phyloP scores from a whole-genome alignment of 2,113 vertebrate species.

The Chiloscyllium plagiosum region DNA sequence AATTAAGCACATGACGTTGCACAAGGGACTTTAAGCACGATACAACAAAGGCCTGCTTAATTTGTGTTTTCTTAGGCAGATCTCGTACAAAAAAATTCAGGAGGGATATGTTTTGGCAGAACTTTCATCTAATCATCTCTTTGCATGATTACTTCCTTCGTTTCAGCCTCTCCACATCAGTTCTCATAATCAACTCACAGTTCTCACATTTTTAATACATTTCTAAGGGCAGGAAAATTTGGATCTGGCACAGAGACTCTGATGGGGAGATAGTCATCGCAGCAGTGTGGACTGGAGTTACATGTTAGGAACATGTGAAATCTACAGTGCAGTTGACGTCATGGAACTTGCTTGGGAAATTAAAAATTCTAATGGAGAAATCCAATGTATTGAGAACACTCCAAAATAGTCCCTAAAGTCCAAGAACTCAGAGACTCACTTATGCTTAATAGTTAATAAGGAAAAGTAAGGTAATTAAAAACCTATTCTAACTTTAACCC shows the following conservation, averaged over 20 bases:
- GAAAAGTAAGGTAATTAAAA: too few relatives aligned
- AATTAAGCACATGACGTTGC: not conserved
- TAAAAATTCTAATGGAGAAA: too few relatives aligned
- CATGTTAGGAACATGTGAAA: too few relatives aligned
- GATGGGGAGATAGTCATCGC: too few relatives aligned
- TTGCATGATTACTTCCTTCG: not conserved
- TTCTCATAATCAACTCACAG: not conserved
- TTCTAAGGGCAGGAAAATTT: not conserved
- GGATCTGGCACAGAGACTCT: not conserved
- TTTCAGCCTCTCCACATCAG: not conserved
- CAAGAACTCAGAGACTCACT: too few relatives aligned
- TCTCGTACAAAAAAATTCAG: not conserved
- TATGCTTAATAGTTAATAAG: too few relatives aligned
- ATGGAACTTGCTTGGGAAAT: too few relatives aligned
- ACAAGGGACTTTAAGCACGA: not conserved
- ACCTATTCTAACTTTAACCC: too few relatives aligned
- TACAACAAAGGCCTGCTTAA: not conserved
- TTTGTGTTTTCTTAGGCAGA: not conserved
- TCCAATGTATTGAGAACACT: too few relatives aligned
- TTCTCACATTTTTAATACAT: not conserved
- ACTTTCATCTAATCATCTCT: not conserved
- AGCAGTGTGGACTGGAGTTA: too few relatives aligned
- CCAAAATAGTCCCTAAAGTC: too few relatives aligned
- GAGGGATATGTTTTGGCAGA: slow-evolving; percentile 10
- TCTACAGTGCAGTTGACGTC: too few relatives aligned